Evolutionary conservation across 2,888 invertebrate genomes (phyloP).

Genomic region (Nysson spinosus): DNA sequence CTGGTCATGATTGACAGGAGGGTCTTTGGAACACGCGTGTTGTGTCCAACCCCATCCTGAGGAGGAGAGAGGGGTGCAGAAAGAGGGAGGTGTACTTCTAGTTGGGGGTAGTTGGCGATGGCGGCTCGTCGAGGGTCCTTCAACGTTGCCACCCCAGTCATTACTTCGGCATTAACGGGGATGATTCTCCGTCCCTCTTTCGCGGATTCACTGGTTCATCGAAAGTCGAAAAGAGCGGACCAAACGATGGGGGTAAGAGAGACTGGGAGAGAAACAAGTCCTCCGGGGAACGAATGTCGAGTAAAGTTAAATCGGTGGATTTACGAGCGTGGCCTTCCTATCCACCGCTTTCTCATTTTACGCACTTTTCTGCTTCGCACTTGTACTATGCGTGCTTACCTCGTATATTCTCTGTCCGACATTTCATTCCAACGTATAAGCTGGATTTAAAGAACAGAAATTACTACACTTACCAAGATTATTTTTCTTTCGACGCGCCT

Average conservation of each 20-base stretch:
- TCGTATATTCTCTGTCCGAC: background rate
- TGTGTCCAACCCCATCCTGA: constrained; percentile 42
- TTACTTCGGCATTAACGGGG: constrained; percentile 75
- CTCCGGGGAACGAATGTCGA: constrained; percentile 32
- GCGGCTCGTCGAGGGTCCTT: constrained; percentile 67
- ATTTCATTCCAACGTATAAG: too few species aligned
- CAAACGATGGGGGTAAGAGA: background rate
- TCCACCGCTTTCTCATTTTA: constrained; percentile 16
- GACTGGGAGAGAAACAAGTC: constrained; percentile 6
- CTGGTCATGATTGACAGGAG: constrained; percentile 60
- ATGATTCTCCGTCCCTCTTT: constrained; percentile 65
- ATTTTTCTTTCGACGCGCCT: too few species aligned
- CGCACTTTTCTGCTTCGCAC: background rate
- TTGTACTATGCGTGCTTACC: background rate
- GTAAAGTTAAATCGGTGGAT: constrained; percentile 56
- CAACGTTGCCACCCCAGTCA: constrained; percentile 74
- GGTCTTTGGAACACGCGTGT: constrained; percentile 37
- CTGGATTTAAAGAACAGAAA: too few species aligned
- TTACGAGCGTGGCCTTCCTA: constrained; percentile 39
- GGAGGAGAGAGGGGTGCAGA: constrained; percentile 2
- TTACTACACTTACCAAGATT: too few species aligned
- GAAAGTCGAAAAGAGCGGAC: constrained; percentile 28
- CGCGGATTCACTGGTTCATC: constrained; percentile 60
- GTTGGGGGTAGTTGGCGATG: constrained; percentile 40
- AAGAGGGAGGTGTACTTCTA: constrained; percentile 15